A percentile compares a stretch with the other conserved stretches of the same genome.
Evolutionary conservation across 2,113 vertebrate species (phyloP).

Genomic region (Atlantisia rogersi): DNA sequence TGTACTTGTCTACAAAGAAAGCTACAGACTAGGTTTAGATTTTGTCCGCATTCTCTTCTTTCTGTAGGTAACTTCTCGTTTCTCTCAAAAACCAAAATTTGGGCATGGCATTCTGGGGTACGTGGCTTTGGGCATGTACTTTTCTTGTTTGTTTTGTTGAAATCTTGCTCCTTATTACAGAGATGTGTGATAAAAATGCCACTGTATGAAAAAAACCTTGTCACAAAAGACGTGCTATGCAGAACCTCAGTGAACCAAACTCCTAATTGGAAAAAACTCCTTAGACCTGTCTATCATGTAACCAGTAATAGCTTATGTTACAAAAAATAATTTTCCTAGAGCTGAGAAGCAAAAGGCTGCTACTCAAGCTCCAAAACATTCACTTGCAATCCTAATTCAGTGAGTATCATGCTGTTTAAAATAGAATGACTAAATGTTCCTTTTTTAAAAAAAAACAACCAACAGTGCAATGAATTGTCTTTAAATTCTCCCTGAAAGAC

Average conservation of each 20-base stretch:
- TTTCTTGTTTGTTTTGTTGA: not conserved
- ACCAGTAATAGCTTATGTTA: not conserved
- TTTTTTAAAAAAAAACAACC: not conserved
- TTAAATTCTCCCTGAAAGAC: conserved; percentile 17
- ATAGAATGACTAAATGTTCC: conserved; percentile 12
- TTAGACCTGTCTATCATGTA: not conserved
- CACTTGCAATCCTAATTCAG: conserved; percentile 30
- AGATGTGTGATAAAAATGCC: not conserved
- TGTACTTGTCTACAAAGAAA: not conserved
- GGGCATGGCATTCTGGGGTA: not conserved
- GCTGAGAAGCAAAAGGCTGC: conserved; percentile 28
- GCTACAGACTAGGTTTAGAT: not conserved
- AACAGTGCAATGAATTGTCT: not conserved
- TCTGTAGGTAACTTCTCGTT: not conserved
- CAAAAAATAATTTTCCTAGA: conserved; percentile 10
- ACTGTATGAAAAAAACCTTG: not conserved
- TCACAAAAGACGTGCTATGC: not conserved
- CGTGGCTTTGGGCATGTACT: no score
- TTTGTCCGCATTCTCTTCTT: not conserved
- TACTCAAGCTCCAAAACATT: conserved; percentile 13
- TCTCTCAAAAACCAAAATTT: not conserved
- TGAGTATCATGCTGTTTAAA: conserved; percentile 31
- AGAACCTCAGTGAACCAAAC: not conserved
- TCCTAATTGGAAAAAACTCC: not conserved
- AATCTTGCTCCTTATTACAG: not conserved